Conservation (phyloP, 2,797 vertebrate genomes). For the Hyperoplus immaculatus region DNA sequence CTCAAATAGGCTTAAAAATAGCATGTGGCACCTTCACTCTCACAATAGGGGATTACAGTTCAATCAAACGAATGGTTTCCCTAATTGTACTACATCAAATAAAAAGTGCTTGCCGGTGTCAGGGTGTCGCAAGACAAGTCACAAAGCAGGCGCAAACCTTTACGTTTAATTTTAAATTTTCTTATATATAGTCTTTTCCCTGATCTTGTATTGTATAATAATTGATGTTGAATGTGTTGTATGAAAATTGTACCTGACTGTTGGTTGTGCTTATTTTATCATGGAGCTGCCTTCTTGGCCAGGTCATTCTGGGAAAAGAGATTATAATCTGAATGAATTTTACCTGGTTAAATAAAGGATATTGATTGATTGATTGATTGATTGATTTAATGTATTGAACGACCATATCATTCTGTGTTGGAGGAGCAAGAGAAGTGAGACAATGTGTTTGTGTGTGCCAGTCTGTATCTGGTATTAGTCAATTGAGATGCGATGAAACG, state of each 20-base stretch:
- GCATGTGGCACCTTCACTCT: slow-evolving; percentile 62
- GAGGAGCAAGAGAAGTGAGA: neutral
- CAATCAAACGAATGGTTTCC: slow-evolving; percentile 83
- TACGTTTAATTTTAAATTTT: slow-evolving; percentile 11
- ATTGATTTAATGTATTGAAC: slow-evolving; percentile 36
- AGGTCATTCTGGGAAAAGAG: too few species aligned
- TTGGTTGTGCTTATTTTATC: too few species aligned
- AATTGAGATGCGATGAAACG: neutral
- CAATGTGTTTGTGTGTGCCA: neutral
- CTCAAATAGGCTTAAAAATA: slow-evolving; percentile 80
- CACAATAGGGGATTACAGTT: slow-evolving; percentile 80
- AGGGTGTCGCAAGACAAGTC: slow-evolving; percentile 44
- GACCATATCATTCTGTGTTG: neutral
- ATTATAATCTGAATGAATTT: too few species aligned
- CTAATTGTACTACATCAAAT: slow-evolving; percentile 79
- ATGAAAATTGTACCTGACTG: too few species aligned
- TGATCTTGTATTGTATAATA: too few species aligned
- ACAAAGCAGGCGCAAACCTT: slow-evolving; percentile 35
- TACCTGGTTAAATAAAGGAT: too few species aligned
- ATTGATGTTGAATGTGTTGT: too few species aligned
- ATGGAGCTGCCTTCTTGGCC: too few species aligned
- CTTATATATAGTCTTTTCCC: too few species aligned
- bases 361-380: too few species aligned
- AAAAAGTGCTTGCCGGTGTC: slow-evolving; percentile 61
- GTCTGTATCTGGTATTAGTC: neutral